Base-by-base conservation (phyloP, 1,140 invertebrate species). In the Venturia canescens region DNA sequence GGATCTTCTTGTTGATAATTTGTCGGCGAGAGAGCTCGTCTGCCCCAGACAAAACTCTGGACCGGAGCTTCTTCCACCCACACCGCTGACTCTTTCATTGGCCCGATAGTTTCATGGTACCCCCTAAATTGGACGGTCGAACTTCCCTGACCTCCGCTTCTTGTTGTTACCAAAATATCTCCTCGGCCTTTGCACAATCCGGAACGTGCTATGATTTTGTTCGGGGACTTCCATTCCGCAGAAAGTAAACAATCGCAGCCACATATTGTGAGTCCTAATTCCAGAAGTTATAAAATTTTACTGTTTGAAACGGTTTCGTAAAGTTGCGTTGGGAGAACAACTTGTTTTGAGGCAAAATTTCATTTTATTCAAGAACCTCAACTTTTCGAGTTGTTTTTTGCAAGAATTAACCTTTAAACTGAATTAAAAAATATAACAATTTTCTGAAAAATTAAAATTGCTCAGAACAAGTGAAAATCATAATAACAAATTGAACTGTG, bases 21-120 rank as follows among this genome's bases (percentile, higher is more conserved):
- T n/a, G 96, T 95, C 1, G 97, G 96, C 0, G 96, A 96, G 78
- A 98, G 92, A 2, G 97, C 95, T 84, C 97, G 92, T 66, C 96
- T 93, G 31, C 97, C 95, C 95, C 97, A 97, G 75, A 95, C 93
- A 57, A 96, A 93, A 81, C 94, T 96, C 76, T 96, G 94, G 3
- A 95, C 92, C 3, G 95, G 95, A 44, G 96, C 95, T 92, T 98
- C 98, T 92, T 99, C 98, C 0, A 99, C 97, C 99, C 99, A 99
- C 13, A 99, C 98, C n/a, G 98, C 97, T 86, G 97, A 98, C 90
- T 99, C 99, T 91, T 99, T 99, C 76, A 99, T 94, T 2, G 98
- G 98, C 0, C 98, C 97, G 91, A 97, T 95, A 1, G 96, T 95
- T 89, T 98, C 97, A 91, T 97, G 95, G 87, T 97, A 97, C 0